These are phyloP conservation scores for Athalia cordata DNA, from an alignment of 2,888 invertebrate species.

Conservation along the genomic window DNA sequence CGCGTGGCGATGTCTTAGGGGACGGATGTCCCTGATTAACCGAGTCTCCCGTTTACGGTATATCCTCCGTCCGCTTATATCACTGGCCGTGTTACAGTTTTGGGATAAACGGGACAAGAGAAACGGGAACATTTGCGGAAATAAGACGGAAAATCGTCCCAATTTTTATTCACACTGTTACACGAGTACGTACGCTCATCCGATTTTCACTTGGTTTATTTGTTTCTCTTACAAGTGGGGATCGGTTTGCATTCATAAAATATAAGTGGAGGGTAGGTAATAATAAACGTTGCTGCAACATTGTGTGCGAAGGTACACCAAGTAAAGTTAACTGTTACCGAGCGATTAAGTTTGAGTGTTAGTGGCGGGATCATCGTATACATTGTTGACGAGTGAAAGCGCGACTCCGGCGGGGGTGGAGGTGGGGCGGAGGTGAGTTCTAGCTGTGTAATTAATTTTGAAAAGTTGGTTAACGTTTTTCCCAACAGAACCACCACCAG, in stretches of 20 bases:
- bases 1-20: slow-evolving; percentile 68
- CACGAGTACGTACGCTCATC: not conserved
- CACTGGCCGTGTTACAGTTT: slow-evolving; percentile 13
- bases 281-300: too few species aligned
- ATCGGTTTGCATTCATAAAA: too few species aligned
- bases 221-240: too few species aligned
- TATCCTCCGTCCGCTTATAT: not conserved
- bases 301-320: not conserved
- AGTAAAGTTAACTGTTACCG: not conserved
- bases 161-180: not conserved
- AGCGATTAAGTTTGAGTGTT: slow-evolving; percentile 21
- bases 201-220: too few species aligned
- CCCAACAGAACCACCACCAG: not conserved
- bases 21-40: slow-evolving; percentile 68
- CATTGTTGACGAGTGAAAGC: slow-evolving; percentile 38
- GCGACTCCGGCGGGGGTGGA: not conserved
- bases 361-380: slow-evolving; percentile 28
- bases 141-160: not conserved
- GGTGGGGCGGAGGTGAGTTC: slow-evolving; percentile 20
- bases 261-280: too few species aligned
- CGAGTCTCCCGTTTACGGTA: slow-evolving; percentile 45
- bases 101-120: not conserved
- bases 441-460: slow-evolving; percentile 44
- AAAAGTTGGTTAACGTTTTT: slow-evolving; percentile 47
- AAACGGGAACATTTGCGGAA: not conserved